Evolutionary conservation across 2,797 vertebrate genomes (phyloP).

Genomic region (Danio kyathit): DNA sequence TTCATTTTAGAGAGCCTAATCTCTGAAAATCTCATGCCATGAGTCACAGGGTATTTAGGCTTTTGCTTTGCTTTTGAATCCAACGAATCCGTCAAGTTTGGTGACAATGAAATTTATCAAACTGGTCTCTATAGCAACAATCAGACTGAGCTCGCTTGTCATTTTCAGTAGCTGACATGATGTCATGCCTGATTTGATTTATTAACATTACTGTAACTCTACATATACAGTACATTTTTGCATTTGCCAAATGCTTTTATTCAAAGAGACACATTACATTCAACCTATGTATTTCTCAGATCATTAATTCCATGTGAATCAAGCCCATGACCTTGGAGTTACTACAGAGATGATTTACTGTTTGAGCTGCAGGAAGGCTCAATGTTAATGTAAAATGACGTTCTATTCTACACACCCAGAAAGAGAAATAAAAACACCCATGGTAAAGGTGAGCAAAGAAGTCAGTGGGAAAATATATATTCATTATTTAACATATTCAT

Average conservation of each 20-base stretch:
- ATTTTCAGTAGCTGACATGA: constrained; percentile 7
- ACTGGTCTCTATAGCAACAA: constrained; percentile 31
- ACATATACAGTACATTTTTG: constrained; percentile 2
- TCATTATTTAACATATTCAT: too few relatives aligned
- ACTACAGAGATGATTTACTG: not conserved
- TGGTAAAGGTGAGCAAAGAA: too few relatives aligned
- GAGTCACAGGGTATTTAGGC: not conserved
- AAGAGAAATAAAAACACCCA: too few relatives aligned
- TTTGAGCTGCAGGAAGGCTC: not conserved
- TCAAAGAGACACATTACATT: not conserved
- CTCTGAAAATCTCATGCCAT: constrained; percentile 11
- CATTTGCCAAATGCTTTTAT: not conserved
- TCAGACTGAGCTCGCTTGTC: constrained; percentile 15
- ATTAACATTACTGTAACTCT: not conserved
- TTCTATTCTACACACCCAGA: not conserved
- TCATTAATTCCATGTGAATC: not conserved
- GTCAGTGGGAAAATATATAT: too few relatives aligned
- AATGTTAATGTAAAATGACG: not conserved
- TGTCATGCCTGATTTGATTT: constrained; percentile 8
- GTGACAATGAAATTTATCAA: constrained; percentile 25
- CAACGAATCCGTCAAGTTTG: constrained; percentile 19
- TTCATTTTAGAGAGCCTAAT: constrained; percentile 20
- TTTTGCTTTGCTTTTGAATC: constrained; percentile 1
- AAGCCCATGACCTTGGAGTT: not conserved
- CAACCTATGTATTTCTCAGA: not conserved